Evolutionary conservation across 1,140 invertebrate genomes (phyloP).

Genomic region (Globodera rostochiensis): DNA sequence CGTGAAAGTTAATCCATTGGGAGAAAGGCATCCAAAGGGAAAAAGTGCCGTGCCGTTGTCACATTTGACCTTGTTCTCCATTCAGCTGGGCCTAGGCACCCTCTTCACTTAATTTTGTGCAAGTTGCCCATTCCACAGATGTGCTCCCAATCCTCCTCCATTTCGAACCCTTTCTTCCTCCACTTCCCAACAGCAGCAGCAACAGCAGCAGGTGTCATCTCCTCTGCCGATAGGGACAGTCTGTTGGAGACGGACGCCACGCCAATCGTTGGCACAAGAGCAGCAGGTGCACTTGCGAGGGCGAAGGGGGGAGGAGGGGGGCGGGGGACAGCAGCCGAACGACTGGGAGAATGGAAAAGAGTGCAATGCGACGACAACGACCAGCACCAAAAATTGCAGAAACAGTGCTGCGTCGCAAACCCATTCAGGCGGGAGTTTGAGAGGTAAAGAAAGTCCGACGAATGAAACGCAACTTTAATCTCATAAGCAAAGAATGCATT

Average conservation of each 20-base stretch:
- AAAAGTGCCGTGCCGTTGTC: not conserved
- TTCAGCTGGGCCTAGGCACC: not conserved
- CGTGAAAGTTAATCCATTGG: not conserved
- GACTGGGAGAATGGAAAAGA: not conserved
- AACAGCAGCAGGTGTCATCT: not conserved
- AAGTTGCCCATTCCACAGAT: not conserved
- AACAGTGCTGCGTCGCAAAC: not conserved
- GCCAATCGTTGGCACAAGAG: not conserved
- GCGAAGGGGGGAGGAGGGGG: not conserved
- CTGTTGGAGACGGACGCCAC: not conserved
- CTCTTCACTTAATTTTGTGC: no score
- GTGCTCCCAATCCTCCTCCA: not conserved
- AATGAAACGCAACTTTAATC: no score
- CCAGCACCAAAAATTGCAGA: not conserved
- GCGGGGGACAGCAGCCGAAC: not conserved
- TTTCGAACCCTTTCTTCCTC: not conserved
- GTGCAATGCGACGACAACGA: not conserved
- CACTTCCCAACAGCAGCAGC: not conserved
- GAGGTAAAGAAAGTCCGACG: not conserved
- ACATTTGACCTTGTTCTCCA: no score
- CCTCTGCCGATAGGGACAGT: not conserved
- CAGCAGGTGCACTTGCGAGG: not conserved
- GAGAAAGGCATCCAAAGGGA: not conserved
- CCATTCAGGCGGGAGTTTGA: not conserved
- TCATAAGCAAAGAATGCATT: no score